phyloP scores from a whole-genome alignment of 2,888 invertebrate genomes.

The Ceriagrion tenellum region DNA sequence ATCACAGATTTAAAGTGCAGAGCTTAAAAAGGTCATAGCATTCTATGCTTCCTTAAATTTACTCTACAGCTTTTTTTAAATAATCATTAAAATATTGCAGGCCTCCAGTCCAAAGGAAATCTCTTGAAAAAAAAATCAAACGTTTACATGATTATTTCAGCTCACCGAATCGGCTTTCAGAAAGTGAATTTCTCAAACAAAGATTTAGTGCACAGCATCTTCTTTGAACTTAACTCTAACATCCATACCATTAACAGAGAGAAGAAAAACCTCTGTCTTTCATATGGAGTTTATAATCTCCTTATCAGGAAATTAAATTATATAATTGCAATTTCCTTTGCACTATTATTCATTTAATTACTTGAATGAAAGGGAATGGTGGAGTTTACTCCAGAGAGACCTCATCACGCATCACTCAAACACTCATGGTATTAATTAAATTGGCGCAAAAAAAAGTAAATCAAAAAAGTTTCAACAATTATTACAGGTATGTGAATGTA shows the following conservation, averaged over 20 bases:
- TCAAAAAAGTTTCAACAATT: constrained; percentile 69
- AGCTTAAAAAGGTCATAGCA: neutral
- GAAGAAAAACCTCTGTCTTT: neutral
- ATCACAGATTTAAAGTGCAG: neutral
- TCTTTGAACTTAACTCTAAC: constrained; percentile 1
- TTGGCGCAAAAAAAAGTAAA: constrained; percentile 69
- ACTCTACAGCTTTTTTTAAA: neutral
- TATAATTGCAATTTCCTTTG: constrained; percentile 51
- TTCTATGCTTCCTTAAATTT: neutral
- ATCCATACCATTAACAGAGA: neutral
- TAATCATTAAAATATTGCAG: neutral
- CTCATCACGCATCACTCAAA: constrained; percentile 71
- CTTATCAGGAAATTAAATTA: neutral
- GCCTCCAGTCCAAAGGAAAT: constrained; percentile 65
- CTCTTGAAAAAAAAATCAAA: neutral
- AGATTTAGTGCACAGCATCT: constrained; percentile 11
- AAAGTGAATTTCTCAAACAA: constrained; percentile 23
- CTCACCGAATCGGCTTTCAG: constrained; percentile 64
- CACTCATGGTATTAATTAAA: constrained; percentile 67
- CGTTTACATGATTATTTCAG: neutral
- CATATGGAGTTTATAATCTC: neutral
- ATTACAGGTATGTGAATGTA: constrained; percentile 69
- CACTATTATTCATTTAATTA: constrained; percentile 63
- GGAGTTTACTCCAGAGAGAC: constrained; percentile 79
- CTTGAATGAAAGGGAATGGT: constrained; percentile 74